phyloP scores from a whole-genome alignment of 53 echinoderm and acorn worm species.

The Echinometra lucunter region DNA sequence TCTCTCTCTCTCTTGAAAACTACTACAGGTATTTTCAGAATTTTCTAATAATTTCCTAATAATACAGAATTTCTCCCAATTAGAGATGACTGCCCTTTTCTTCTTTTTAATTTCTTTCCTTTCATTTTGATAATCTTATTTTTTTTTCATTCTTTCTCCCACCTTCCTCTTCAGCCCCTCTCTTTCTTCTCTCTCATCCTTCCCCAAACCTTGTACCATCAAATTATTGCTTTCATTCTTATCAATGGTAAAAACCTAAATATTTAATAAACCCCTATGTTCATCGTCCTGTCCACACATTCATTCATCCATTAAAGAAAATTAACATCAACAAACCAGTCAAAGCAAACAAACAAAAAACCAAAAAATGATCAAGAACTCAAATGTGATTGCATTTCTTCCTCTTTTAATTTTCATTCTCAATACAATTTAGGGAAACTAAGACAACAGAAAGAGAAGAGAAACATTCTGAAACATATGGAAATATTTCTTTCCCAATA shows the following conservation, averaged over 20 bases:
- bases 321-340: neutral
- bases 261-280: no score
- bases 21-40: no score
- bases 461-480: conserved; percentile 21
- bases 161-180: neutral
- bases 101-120: neutral
- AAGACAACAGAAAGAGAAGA: conserved; percentile 38
- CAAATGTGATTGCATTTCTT: conserved; percentile 47
- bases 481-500: conserved; percentile 18
- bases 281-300: neutral
- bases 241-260: no score
- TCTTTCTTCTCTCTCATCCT: neutral
- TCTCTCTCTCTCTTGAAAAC: neutral
- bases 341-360: conserved; percentile 16
- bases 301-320: neutral
- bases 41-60: no score
- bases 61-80: neutral
- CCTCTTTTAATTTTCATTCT: conserved; percentile 60
- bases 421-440: conserved; percentile 50
- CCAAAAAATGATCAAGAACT: no score
- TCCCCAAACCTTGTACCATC: no score
- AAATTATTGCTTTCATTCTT: no score
- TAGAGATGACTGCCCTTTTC: neutral
- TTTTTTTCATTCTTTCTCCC: neutral
- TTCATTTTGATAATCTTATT: neutral